Percentiles rank a stretch among this genome's conserved stretches.
These are phyloP conservation scores for human (Homo sapiens) DNA, from an alignment of 2,113 vertebrate species.

Conservation along the genomic window GRCh38 chr22:23682501-23683000, in stretches of 20 bases:
- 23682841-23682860: not conserved
- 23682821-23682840: not conserved
- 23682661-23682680: not conserved
- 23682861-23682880: not conserved
- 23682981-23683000: not conserved
- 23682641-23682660: not conserved
- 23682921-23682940: slow-evolving; percentile 45
- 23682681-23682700: not conserved
- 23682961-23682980: slow-evolving; percentile 3
- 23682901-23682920: slow-evolving; percentile 30
- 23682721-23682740: not conserved
- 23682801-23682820: not conserved
- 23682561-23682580: not conserved
- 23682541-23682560: not conserved
- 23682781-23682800: not conserved
- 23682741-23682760: not conserved
- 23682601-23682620: not conserved
- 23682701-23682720: not conserved
- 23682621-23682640: not conserved
- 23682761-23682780: not conserved
- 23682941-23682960: slow-evolving; percentile 21
- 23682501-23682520: not conserved
- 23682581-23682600: not conserved
- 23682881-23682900: not conserved
- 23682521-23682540: not conserved